A percentile compares a stretch with the other conserved stretches of the same genome.
These are phyloP conservation scores for Stramonita haemastoma DNA, from an alignment of 2,888 invertebrate species.

Conservation along the genomic window DNA sequence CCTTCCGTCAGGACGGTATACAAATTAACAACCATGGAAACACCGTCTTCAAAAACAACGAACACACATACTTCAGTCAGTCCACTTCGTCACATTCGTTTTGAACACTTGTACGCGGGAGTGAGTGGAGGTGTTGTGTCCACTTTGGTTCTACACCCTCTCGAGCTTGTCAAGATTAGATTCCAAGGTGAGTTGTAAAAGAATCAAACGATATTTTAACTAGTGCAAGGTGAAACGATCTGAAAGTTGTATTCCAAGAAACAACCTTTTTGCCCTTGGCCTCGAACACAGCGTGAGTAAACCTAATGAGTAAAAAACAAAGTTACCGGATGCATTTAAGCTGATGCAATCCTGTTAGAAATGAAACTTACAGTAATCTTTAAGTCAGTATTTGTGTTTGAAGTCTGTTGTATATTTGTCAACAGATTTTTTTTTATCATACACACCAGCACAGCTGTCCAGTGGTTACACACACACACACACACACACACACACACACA, in stretches of 20 bases:
- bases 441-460: too few species aligned
- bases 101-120: conserved; percentile 97
- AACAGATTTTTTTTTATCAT: too few species aligned
- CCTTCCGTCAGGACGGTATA: neutral
- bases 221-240: neutral
- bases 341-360: too few species aligned
- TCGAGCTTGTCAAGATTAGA: conserved; percentile 98
- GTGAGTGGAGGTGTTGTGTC: conserved; percentile 97
- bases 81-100: conserved; percentile 77
- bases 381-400: too few species aligned
- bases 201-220: neutral
- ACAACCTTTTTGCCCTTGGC: conserved; percentile 17
- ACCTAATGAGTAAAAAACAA: too few species aligned
- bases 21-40: conserved; percentile 8
- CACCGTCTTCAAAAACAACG: neutral
- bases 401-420: too few species aligned
- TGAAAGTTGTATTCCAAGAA: neutral
- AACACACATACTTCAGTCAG: neutral
- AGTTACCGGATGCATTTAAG: too few species aligned
- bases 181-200: conserved; percentile 89
- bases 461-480: too few species aligned
- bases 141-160: conserved; percentile 94
- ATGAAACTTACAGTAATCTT: too few species aligned
- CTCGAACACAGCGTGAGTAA: neutral
- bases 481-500: too few species aligned